These are phyloP conservation scores for Melinaea menophilus DNA, from an alignment of 2,888 invertebrate genomes.

Conservation along the genomic window DNA sequence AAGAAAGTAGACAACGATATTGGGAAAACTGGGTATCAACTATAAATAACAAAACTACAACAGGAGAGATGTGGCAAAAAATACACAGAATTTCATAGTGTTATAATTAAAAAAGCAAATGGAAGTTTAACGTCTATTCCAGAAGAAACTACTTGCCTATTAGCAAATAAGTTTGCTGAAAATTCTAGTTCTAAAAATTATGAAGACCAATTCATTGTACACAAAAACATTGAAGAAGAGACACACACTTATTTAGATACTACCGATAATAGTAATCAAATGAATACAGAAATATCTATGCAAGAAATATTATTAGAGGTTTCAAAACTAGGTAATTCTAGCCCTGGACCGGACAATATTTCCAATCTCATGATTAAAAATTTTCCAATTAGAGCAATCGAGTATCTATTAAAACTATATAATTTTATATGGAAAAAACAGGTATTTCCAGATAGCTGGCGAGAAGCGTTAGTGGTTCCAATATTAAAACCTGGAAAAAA, in stretches of 20 bases:
- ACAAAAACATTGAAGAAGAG: slow-evolving; percentile 6
- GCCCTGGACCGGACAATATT: slow-evolving; percentile 28
- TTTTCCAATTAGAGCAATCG: slow-evolving; percentile 18
- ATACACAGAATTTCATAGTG: too few relatives aligned
- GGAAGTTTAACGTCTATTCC: slow-evolving; percentile 3
- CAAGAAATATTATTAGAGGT: slow-evolving; percentile 20
- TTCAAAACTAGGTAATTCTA: slow-evolving; percentile 15
- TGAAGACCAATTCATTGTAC: slow-evolving; percentile 13
- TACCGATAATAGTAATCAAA: slow-evolving; percentile 1
- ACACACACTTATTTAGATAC: neutral
- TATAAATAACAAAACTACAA: slow-evolving; percentile 3
- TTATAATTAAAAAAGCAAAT: slow-evolving; percentile 6
- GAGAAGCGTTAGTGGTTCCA: slow-evolving; percentile 28
- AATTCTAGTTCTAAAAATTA: slow-evolving; percentile 26
- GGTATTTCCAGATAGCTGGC: slow-evolving; percentile 28
- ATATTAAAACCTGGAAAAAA: slow-evolving; percentile 29
- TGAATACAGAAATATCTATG: slow-evolving; percentile 1
- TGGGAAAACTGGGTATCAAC: slow-evolving; percentile 20
- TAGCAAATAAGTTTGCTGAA: slow-evolving; percentile 19
- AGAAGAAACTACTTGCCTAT: neutral
- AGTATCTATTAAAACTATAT: slow-evolving; percentile 17
- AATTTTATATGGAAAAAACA: slow-evolving; percentile 16
- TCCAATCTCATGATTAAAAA: slow-evolving; percentile 26
- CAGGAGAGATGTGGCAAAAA: too few relatives aligned
- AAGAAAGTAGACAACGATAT: slow-evolving; percentile 15